Evolutionary conservation across 2,888 invertebrate species (phyloP).

Genomic region (Homarus gammarus): DNA sequence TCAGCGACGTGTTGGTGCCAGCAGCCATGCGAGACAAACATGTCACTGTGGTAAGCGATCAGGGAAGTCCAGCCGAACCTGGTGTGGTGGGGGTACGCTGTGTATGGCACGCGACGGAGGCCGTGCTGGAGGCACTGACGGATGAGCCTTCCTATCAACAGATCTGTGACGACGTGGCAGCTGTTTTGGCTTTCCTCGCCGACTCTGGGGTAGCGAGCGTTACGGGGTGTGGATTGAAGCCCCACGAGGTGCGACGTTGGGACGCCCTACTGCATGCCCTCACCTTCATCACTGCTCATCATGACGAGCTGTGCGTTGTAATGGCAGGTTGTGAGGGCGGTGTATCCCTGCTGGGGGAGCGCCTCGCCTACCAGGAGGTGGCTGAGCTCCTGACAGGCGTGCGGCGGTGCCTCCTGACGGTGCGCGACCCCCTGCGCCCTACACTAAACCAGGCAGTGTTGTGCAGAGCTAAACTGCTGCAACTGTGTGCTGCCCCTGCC

Average conservation of each 20-base stretch:
- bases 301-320: constrained; percentile 69
- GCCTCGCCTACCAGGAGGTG: constrained; percentile 70
- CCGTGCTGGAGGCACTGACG: constrained; percentile 62
- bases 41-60: constrained; percentile 73
- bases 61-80: constrained; percentile 58
- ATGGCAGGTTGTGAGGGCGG: constrained; percentile 51
- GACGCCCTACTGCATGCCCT: constrained; percentile 74
- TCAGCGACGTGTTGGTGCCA: constrained; percentile 69
- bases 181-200: constrained; percentile 67
- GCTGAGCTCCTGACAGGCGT: constrained; percentile 67
- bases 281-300: constrained; percentile 68
- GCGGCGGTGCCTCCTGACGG: constrained; percentile 68
- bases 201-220: constrained; percentile 69
- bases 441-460: constrained; percentile 74
- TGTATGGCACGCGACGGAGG: constrained; percentile 72
- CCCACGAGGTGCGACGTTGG: constrained; percentile 70
- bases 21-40: constrained; percentile 69
- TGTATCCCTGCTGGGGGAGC: constrained; percentile 57
- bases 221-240: constrained; percentile 58
- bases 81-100: constrained; percentile 73
- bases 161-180: constrained; percentile 72
- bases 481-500: constrained; percentile 70
- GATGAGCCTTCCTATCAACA: constrained; percentile 68
- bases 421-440: constrained; percentile 65
- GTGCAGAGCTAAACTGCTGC: constrained; percentile 74